Evolutionary conservation across 2,888 invertebrate genomes (phyloP).

Genomic region (Microplitis deprimator): DNA sequence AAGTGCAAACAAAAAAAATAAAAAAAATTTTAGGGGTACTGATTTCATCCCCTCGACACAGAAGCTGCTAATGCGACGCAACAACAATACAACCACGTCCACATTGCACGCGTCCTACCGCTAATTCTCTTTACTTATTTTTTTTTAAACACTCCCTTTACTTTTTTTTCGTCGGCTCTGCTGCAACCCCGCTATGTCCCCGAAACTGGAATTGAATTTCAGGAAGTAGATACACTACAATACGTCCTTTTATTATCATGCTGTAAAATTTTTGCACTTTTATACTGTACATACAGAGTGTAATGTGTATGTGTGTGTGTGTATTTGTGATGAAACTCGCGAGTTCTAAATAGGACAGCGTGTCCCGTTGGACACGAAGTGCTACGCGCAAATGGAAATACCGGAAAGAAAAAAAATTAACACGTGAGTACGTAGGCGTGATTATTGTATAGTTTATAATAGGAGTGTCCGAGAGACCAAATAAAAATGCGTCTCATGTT

Average conservation of each 20-base stretch:
- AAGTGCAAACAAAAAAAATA: conserved; percentile 50
- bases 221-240: conserved; percentile 48
- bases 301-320: neutral
- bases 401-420: neutral
- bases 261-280: conserved; percentile 7
- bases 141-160: conserved; percentile 49
- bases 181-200: conserved; percentile 42
- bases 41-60: conserved; percentile 8
- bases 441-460: conserved; percentile 1
- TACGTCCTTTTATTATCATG: neutral
- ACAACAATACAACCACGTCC: conserved; percentile 66
- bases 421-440: conserved; percentile 1
- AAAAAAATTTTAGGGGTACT: conserved; percentile 40
- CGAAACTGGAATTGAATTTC: conserved; percentile 60
- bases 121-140: conserved; percentile 66
- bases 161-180: conserved; percentile 33
- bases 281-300: neutral
- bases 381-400: neutral
- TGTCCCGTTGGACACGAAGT: neutral
- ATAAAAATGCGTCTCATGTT: neutral
- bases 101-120: conserved; percentile 67
- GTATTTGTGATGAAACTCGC: neutral
- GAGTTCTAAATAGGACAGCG: neutral
- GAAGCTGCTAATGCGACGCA: conserved; percentile 62
- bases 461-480: neutral